phyloP scores from a whole-genome alignment of 2,113 vertebrate species.

The Thunnus maccoyii region DNA sequence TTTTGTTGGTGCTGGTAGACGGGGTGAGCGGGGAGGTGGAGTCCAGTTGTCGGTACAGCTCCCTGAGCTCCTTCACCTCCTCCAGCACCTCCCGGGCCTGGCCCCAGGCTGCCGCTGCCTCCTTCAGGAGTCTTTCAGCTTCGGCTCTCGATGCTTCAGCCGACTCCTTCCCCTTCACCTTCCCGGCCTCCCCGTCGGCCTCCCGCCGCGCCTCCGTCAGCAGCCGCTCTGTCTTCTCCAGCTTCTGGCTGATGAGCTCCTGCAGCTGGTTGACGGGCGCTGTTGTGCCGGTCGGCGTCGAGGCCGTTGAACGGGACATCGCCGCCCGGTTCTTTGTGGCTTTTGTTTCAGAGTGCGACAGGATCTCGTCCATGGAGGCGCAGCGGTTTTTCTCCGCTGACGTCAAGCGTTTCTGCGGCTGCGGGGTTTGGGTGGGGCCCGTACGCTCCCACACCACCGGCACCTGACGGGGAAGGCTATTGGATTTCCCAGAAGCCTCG shows the following conservation, averaged over 20 bases:
- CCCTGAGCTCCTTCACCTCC: constrained; percentile 91
- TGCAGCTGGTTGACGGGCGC: constrained; percentile 86
- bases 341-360: constrained; percentile 83
- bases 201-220: constrained; percentile 85
- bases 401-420: constrained; percentile 78
- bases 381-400: constrained; percentile 88
- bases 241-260: constrained; percentile 92
- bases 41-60: constrained; percentile 89
- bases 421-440: constrained; percentile 82
- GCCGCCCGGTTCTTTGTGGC: constrained; percentile 36
- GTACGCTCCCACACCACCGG: constrained; percentile 72
- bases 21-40: constrained; percentile 36
- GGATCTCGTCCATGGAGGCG: constrained; percentile 93
- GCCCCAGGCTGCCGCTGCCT: constrained; percentile 89
- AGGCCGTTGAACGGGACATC: constrained; percentile 43
- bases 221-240: constrained; percentile 93
- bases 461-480: constrained; percentile 81
- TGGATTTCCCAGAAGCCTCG: constrained; percentile 72
- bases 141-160: constrained; percentile 83
- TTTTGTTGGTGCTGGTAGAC: constrained; percentile 68
- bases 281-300: not conserved
- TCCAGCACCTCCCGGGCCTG: constrained; percentile 92
- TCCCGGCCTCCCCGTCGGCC: not conserved
- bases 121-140: constrained; percentile 89
- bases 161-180: constrained; percentile 77